Conservation (phyloP, 1,140 invertebrate genomes). For the Heliconius congener region DNA sequence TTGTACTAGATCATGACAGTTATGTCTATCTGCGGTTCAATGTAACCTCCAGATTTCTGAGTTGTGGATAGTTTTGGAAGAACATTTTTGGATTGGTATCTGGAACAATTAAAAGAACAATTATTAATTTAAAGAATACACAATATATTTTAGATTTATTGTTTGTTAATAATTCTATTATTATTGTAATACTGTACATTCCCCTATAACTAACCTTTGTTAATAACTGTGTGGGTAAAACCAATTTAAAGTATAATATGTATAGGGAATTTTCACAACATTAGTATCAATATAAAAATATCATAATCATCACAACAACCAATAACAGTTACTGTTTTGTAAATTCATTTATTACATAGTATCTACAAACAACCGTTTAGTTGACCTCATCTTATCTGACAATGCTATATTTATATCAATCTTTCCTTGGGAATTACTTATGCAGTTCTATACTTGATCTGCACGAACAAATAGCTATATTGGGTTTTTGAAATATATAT, state of each 20-base stretch:
- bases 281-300: background rate
- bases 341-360: background rate
- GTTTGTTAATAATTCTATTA: no score
- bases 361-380: background rate
- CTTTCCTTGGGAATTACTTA: background rate
- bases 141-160: no score
- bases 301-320: no score
- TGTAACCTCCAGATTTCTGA: conserved; percentile 44
- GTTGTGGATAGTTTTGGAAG: conserved; percentile 40
- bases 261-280: no score
- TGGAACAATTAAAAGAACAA: conserved; percentile 50
- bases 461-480: no score
- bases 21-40: conserved; percentile 55
- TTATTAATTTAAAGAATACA: background rate
- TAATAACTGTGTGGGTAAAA: no score
- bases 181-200: no score
- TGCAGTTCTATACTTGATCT: no score
- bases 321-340: background rate
- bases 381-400: background rate
- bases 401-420: background rate
- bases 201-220: no score
- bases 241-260: no score
- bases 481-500: no score
- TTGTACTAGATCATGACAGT: conserved; percentile 35
- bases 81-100: conserved; percentile 46